Conservation (phyloP, 2,113 vertebrate genomes). For the Pluvianellus socialis region DNA sequence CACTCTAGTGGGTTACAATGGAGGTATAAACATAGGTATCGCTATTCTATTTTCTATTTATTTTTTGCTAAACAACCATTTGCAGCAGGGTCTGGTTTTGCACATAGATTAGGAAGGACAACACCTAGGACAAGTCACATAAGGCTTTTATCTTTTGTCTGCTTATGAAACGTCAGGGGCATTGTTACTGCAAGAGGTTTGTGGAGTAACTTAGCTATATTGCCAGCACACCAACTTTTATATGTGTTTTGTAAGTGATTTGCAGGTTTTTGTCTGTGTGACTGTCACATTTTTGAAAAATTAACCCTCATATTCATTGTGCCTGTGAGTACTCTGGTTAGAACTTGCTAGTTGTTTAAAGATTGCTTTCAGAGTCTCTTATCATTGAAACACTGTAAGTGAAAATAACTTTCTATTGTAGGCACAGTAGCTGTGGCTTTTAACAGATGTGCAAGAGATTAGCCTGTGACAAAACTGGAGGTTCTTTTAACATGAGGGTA, state of each 20-base stretch:
- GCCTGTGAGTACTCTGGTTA: not conserved
- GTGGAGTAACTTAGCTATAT: not conserved
- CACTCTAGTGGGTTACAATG: not conserved
- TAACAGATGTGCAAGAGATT: not conserved
- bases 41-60: not conserved
- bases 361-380: not conserved
- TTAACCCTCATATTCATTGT: not conserved
- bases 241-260: not conserved
- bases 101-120: not conserved
- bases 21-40: not conserved
- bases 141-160: not conserved
- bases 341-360: not conserved
- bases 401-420: not conserved
- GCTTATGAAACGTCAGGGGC: not conserved
- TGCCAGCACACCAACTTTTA: not conserved
- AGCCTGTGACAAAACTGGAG: not conserved
- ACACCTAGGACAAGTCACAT: not conserved
- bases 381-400: not conserved
- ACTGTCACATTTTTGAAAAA: not conserved
- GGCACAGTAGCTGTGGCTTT: fast-evolving
- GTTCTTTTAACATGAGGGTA: not conserved
- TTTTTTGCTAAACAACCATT: not conserved
- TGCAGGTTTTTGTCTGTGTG: not conserved
- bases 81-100: not conserved
- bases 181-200: not conserved